These are phyloP conservation scores for Scatophagus argus DNA, from an alignment of 2,113 vertebrate genomes.

Conservation along the genomic window DNA sequence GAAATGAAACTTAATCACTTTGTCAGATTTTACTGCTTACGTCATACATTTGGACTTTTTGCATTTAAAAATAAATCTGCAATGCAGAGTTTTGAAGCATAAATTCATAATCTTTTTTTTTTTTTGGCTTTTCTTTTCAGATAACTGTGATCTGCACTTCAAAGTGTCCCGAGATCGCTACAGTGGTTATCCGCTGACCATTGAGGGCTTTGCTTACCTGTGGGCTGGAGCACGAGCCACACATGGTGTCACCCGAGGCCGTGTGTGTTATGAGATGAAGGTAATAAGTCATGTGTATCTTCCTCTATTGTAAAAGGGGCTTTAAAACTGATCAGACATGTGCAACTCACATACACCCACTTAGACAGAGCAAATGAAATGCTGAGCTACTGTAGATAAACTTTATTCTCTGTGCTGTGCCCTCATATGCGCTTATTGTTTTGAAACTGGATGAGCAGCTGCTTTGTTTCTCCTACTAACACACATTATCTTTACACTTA, in stretches of 20 bases:
- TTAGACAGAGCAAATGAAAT: not conserved
- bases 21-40: no score
- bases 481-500: not conserved
- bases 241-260: conserved; percentile 87
- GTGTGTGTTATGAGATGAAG: conserved; percentile 93
- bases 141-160: conserved; percentile 94
- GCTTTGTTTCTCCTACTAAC: not conserved
- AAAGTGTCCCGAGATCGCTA: conserved; percentile 92
- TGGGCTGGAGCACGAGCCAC: conserved; percentile 92
- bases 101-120: not conserved
- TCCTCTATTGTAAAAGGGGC: not conserved
- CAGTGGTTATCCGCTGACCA: conserved; percentile 91
- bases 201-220: conserved; percentile 92
- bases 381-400: not conserved
- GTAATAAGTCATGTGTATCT: conserved; percentile 73
- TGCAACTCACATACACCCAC: not conserved
- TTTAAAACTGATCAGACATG: not conserved
- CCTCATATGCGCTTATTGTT: not conserved
- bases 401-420: not conserved
- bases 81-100: not conserved
- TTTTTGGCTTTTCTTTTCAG: conserved; percentile 69
- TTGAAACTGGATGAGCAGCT: not conserved
- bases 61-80: not conserved
- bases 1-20: not conserved
- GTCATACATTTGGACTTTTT: not conserved